Evolutionary conservation across 2,888 invertebrate species (phyloP).

Genomic region (Caenorhabditis becei): DNA sequence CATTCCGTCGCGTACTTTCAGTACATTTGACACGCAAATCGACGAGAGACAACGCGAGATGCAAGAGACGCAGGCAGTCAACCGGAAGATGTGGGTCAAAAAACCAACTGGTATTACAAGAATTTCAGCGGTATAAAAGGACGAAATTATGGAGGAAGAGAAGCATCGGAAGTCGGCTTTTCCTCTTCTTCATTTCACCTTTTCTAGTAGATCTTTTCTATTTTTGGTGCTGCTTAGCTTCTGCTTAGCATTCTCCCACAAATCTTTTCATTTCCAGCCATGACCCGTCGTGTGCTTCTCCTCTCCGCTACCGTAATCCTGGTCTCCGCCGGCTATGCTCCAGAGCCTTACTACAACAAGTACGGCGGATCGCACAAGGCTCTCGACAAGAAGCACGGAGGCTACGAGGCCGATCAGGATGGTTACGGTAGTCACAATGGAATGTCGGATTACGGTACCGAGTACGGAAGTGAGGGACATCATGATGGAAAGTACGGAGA

Average conservation of each 20-base stretch:
- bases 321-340: conserved; percentile 45
- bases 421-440: conserved; percentile 59
- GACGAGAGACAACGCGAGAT: neutral
- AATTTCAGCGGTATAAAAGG: neutral
- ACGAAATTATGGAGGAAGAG: too few species aligned
- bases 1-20: neutral
- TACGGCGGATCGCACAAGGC: conserved; percentile 57
- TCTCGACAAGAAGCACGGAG: conserved; percentile 56
- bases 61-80: conserved; percentile 1
- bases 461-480: conserved; percentile 54
- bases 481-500: conserved; percentile 65
- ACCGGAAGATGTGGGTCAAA: conserved; percentile 3
- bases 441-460: conserved; percentile 45
- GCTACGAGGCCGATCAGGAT: conserved; percentile 54
- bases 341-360: conserved; percentile 52
- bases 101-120: neutral
- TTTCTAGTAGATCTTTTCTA: too few species aligned
- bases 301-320: conserved; percentile 40
- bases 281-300: conserved; percentile 59
- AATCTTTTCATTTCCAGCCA: conserved; percentile 47
- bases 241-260: too few species aligned
- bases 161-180: too few species aligned
- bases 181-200: too few species aligned
- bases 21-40: conserved; percentile 1
- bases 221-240: neutral